Conservation (phyloP, 2,888 invertebrate species). For the Osedax frankpressi region DNA sequence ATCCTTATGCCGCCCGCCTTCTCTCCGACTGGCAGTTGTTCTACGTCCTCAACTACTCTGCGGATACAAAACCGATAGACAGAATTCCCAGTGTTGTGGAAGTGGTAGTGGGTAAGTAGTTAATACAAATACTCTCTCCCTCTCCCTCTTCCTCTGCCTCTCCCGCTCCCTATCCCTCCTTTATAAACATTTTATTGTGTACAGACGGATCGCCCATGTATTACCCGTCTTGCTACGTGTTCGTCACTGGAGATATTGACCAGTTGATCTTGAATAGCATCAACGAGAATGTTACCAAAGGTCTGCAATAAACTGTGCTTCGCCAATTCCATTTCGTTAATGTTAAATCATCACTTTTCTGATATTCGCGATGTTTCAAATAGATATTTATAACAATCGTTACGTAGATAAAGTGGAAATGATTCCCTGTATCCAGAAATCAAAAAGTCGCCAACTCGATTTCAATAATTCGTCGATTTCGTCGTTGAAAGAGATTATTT, state of each 20-base stretch:
- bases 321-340: too few relatives aligned
- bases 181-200: too few relatives aligned
- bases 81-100: slow-evolving; percentile 53
- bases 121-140: not conserved
- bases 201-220: slow-evolving; percentile 80
- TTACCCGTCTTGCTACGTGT: slow-evolving; percentile 85
- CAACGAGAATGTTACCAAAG: not conserved
- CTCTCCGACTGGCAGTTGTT: slow-evolving; percentile 84
- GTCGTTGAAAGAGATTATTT: not conserved
- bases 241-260: slow-evolving; percentile 51
- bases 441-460: slow-evolving; percentile 70
- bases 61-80: slow-evolving; percentile 2
- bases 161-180: not conserved
- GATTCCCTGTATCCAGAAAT: slow-evolving; percentile 82
- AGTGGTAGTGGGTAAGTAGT: slow-evolving; percentile 49
- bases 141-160: not conserved
- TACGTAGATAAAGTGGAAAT: slow-evolving; percentile 76
- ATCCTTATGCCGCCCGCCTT: slow-evolving; percentile 56
- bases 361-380: too few relatives aligned
- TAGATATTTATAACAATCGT: too few relatives aligned
- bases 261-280: slow-evolving; percentile 25
- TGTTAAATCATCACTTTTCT: too few relatives aligned
- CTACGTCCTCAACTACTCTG: slow-evolving; percentile 53
- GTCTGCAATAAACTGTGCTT: too few relatives aligned
- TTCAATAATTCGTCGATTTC: slow-evolving; percentile 53